phyloP scores from a whole-genome alignment of 2,888 invertebrate genomes.

The Anoplius nigerrimus region DNA sequence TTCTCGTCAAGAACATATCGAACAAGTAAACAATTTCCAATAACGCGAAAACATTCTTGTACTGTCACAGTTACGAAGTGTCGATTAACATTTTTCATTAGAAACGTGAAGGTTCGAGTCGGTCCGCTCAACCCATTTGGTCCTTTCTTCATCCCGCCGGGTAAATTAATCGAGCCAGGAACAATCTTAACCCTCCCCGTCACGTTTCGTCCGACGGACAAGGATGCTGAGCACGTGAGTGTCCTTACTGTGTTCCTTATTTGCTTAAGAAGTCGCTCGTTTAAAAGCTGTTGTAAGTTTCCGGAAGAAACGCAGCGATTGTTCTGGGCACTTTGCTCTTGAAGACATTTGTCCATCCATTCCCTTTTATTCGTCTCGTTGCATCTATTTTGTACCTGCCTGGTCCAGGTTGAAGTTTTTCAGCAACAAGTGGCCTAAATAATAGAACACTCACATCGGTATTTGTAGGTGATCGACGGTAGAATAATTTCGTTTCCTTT shows the following conservation, averaged over 20 bases:
- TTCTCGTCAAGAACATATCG: constrained; percentile 39
- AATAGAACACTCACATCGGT: too few species aligned
- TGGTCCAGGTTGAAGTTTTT: constrained; percentile 48
- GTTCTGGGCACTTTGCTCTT: constrained; percentile 50
- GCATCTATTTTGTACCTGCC: constrained; percentile 47
- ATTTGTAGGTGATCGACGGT: too few species aligned
- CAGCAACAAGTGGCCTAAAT: constrained; percentile 15
- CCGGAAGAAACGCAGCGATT: constrained; percentile 1
- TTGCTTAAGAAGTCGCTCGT: background rate
- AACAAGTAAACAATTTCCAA: constrained; percentile 21
- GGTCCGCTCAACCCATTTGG: constrained; percentile 34
- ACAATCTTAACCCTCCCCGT: constrained; percentile 38
- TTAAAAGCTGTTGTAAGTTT: constrained; percentile 34
- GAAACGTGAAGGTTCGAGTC: constrained; percentile 1
- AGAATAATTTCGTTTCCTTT: too few species aligned
- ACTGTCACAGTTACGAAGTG: background rate
- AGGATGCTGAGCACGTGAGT: background rate
- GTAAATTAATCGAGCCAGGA: constrained; percentile 37
- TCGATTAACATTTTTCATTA: background rate
- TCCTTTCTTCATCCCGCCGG: constrained; percentile 39
- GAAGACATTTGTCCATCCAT: constrained; percentile 55
- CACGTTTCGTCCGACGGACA: constrained; percentile 25
- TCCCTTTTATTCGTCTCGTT: constrained; percentile 44
- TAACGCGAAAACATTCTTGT: too few species aligned
- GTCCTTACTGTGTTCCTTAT: background rate